Percentiles rank a stretch among this genome's conserved stretches.
phyloP scores from a whole-genome alignment of 2,888 invertebrate genomes.

The Drosophila paramelanica region DNA sequence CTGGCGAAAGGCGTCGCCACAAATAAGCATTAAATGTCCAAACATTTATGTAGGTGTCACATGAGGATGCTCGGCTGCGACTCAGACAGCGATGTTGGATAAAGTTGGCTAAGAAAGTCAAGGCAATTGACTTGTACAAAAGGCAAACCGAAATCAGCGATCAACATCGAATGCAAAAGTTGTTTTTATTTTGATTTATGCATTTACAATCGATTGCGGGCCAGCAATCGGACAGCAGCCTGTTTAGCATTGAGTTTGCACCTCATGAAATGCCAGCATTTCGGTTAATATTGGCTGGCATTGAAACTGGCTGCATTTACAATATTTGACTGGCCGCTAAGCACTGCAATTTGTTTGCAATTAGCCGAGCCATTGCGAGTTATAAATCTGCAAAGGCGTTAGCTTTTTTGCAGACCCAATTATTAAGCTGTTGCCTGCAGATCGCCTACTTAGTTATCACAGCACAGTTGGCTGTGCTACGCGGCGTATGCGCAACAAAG shows the following conservation, averaged over 20 bases:
- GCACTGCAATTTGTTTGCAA: conserved; percentile 67
- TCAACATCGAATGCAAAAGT: conserved; percentile 59
- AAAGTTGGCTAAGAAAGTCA: conserved; percentile 66
- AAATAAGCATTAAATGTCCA: conserved; percentile 15
- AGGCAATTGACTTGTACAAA: conserved; percentile 60
- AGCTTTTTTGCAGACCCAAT: conserved; percentile 29
- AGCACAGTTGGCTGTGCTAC: conserved; percentile 23
- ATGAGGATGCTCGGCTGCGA: conserved; percentile 22
- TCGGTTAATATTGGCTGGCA: conserved; percentile 56
- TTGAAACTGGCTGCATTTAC: conserved; percentile 46
- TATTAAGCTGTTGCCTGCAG: conserved; percentile 57
- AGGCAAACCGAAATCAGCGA: conserved; percentile 17
- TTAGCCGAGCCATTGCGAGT: conserved; percentile 47
- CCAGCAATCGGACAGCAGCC: conserved; percentile 19
- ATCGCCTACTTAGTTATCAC: conserved; percentile 59
- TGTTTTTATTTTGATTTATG: conserved; percentile 69
- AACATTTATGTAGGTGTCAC: conserved; percentile 26
- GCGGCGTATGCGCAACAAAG: conserved; percentile 31
- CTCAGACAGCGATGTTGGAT: not conserved
- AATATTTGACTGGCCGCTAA: conserved; percentile 38
- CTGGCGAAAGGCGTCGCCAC: conserved; percentile 45
- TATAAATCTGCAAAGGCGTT: conserved; percentile 64
- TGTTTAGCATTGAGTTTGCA: conserved; percentile 57
- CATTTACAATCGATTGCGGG: conserved; percentile 45
- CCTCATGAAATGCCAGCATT: conserved; percentile 36